Evolutionary conservation across 1,140 invertebrate genomes (phyloP), one percentile per base, ranked within the genome.

Genomic region (Anoplolepis gracilipes): DNA sequence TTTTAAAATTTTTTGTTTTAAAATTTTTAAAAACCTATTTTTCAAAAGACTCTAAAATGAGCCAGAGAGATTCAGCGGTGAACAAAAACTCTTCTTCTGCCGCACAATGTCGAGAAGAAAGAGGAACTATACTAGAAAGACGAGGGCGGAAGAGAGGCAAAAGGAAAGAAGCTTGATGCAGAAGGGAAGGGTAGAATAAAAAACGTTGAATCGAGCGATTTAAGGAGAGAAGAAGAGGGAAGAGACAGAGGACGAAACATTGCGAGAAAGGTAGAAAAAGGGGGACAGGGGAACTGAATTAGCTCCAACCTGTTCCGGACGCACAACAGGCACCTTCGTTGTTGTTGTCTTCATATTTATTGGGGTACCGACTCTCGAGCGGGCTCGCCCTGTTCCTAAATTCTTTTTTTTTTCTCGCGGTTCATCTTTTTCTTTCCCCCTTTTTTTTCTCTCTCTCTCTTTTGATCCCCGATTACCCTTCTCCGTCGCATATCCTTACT

Each of bases 301-400:
- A 93, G 93, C 93, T 92, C 91, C 93, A 94, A 94, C 93, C 93
- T 93, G 93, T 93, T 93, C 89, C 90, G 89, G 88, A 90, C 92
- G 49, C 30, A 93, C 92, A 93, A 91, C 91, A 92, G 91, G 87
- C 91, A 91, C 89, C 87, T 91, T 92, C 91, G 92, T 92, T 91
- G 93, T 93, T 91, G 93, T 94, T 94, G 93, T 95, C 94, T 95
- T 94, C 92, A 94, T 94, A 94, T 95, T 94, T 95, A 94, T 94
- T 93, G 93, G 91, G 91, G 92, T 94, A 93, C 89, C 90, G 88
- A 88, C 75, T 85, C 85, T 88, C 70, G 49, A 79, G 82, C 72
- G 84, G 84, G 76, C 75, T 77, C 59, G 88, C 85, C 85, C 88
- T 86, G 87, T 90, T 92, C 89, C 90, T 81, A 89, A 86, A 91